These are phyloP conservation scores for Cephalophus harveyi DNA, from an alignment of 2,113 vertebrate species.

Conservation along the genomic window DNA sequence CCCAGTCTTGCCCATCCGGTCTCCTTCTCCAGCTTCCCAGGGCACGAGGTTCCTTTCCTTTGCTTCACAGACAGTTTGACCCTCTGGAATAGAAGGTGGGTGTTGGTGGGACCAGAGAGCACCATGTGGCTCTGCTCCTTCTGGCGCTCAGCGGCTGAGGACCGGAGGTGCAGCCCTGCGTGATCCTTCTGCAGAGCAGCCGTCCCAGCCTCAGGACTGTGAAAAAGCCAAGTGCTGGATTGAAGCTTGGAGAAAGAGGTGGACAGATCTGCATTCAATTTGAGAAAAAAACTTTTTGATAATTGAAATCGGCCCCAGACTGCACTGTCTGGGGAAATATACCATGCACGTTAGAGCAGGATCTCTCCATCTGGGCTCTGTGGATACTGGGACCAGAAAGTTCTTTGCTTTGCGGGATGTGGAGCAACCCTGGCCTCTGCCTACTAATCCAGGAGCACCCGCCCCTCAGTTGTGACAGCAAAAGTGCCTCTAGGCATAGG, in stretches of 20 bases:
- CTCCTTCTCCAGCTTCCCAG: neutral
- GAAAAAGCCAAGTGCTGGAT: neutral
- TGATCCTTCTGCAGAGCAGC: neutral
- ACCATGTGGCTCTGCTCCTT: neutral
- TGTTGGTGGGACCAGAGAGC: neutral
- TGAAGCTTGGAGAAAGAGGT: neutral
- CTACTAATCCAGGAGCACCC: neutral
- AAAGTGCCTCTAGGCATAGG: neutral
- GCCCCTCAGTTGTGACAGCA: neutral
- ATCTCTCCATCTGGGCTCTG: neutral
- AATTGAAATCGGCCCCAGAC: neutral
- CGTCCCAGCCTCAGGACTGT: neutral
- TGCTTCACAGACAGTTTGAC: neutral
- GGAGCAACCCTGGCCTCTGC: neutral
- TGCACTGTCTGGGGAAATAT: neutral
- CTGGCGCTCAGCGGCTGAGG: accelerated
- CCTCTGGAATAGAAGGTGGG: no score
- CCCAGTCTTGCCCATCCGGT: neutral
- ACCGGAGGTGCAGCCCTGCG: neutral
- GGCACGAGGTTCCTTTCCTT: neutral
- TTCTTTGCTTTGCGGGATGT: neutral
- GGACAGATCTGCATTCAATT: neutral
- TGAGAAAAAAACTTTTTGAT: neutral
- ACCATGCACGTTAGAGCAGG: neutral
- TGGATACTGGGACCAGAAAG: neutral